Base-by-base conservation (phyloP, 2,797 vertebrate species). In the Sebastes hubbsi region DNA sequence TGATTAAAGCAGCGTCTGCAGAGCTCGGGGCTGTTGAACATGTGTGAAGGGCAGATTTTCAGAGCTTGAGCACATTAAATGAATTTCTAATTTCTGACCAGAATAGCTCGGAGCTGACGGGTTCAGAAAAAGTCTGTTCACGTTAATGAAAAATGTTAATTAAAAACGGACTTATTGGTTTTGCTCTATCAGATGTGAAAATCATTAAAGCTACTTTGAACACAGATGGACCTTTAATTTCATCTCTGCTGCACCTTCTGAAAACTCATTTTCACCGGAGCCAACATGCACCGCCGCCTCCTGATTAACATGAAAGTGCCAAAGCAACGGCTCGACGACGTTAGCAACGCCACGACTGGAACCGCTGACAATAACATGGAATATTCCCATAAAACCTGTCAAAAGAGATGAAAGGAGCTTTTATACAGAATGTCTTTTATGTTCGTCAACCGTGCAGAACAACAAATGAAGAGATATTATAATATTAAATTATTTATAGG, bases 121-220 rank as follows among this genome's bases (percentile, higher is more conserved):
- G 38, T 71, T 38, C 22, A 24, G 34, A 8, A 66, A 66, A 54
- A 8, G 38, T 61, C 72, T 59, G 8, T 49, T 68, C 30, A 32
- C 52, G 60, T 62, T 75, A 79, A 83, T 81, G 70, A 80, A 73
- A 73, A 83, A 68, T 79, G 82, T 54, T 81, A 72, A 83, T 85
- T 87, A 81, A 74, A 85, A 75, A 65, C 11, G 29, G 11, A 42
- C 67, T 11, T 72, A 78, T 80, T 84, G 83, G 80, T 72, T 72
- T 85, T 6, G 7, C 70, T 81, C 59, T 52, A 77, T 87, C 74
- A 78, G 77, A 71, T 80, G 62, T 83, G 68, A 72, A 72, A 80
- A 29, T 84, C 63, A 74, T 84, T 82, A 71, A 77, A 78, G 63
- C 30, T 49, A 58, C 68, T 85, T 64, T 72, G 55, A 71, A 82